Percentiles rank a stretch among this genome's conserved stretches.
These are phyloP conservation scores for Parazoanthus swiftii DNA, from an alignment of 92 coral and sea anemone species.

Conservation along the genomic window DNA sequence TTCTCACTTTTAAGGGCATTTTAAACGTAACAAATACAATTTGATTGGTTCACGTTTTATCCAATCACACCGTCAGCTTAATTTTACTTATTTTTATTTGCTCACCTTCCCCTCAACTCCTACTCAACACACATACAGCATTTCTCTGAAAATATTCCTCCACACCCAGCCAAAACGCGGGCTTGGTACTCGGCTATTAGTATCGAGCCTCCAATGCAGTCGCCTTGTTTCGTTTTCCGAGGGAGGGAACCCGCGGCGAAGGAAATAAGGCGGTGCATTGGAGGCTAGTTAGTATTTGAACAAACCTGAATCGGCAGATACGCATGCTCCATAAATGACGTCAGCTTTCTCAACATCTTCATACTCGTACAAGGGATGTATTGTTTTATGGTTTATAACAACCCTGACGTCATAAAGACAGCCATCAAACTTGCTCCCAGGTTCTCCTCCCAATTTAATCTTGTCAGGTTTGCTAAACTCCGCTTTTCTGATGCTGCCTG, in stretches of 20 bases:
- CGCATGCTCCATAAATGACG: slow-evolving; percentile 33
- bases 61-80: too few species aligned
- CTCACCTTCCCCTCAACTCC: too few species aligned
- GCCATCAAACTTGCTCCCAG: slow-evolving; percentile 23
- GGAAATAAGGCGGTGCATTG: too few species aligned
- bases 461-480: slow-evolving; percentile 35
- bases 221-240: too few species aligned
- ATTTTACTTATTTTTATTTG: too few species aligned
- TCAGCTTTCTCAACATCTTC: slow-evolving; percentile 18
- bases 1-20: too few species aligned
- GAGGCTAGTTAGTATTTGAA: neutral
- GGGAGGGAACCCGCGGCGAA: too few species aligned
- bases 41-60: too few species aligned
- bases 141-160: too few species aligned
- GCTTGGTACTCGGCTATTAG: neutral
- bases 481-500: neutral
- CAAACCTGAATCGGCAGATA: slow-evolving; percentile 24
- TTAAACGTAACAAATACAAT: too few species aligned
- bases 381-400: slow-evolving; percentile 5
- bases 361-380: slow-evolving; percentile 14
- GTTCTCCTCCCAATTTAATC: slow-evolving; percentile 31
- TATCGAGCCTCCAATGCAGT: neutral
- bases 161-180: too few species aligned
- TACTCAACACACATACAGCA: too few species aligned
- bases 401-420: slow-evolving; percentile 38